Conservation (phyloP, 1,140 invertebrate species). For the Drosophila lowei region DNA sequence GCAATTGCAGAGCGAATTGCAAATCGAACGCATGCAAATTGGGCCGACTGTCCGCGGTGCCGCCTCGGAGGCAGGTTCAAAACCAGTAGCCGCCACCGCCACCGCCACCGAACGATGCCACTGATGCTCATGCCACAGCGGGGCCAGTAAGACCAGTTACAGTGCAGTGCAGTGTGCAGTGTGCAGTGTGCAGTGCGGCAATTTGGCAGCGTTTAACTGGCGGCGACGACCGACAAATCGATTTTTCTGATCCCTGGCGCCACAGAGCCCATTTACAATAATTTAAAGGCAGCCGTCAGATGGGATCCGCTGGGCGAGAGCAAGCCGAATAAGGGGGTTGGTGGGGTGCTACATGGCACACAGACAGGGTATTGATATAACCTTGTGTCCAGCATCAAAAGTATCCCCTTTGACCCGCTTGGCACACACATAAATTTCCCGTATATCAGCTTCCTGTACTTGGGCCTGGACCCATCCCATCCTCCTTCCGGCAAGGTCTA, state of each 20-base stretch:
- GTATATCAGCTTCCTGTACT: slow-evolving; percentile 16
- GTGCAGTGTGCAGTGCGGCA: slow-evolving; percentile 39
- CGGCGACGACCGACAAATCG: slow-evolving; percentile 75
- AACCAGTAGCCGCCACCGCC: slow-evolving; percentile 49
- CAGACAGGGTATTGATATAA: slow-evolving; percentile 30
- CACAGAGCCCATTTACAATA: slow-evolving; percentile 71
- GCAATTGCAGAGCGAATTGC: slow-evolving; percentile 76
- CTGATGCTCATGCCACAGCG: not conserved
- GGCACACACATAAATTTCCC: slow-evolving; percentile 29
- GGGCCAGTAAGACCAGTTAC: not conserved
- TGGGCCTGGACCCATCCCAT: slow-evolving; percentile 13
- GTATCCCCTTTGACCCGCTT: not conserved
- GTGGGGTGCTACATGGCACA: not conserved
- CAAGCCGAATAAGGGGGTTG: no score
- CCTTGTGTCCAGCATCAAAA: slow-evolving; percentile 10
- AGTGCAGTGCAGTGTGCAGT: not conserved
- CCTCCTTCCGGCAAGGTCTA: slow-evolving; percentile 47
- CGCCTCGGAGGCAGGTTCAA: slow-evolving; percentile 42
- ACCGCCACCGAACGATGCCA: not conserved
- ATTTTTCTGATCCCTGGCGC: slow-evolving; percentile 72
- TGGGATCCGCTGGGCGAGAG: not conserved
- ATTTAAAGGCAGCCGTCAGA: slow-evolving; percentile 59
- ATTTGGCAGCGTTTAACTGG: slow-evolving; percentile 77
- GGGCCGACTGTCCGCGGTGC: slow-evolving; percentile 23
- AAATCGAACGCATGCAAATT: slow-evolving; percentile 79